Evolutionary conservation across 1,140 invertebrate species (phyloP).

Genomic region (Neodiprion fabricii): DNA sequence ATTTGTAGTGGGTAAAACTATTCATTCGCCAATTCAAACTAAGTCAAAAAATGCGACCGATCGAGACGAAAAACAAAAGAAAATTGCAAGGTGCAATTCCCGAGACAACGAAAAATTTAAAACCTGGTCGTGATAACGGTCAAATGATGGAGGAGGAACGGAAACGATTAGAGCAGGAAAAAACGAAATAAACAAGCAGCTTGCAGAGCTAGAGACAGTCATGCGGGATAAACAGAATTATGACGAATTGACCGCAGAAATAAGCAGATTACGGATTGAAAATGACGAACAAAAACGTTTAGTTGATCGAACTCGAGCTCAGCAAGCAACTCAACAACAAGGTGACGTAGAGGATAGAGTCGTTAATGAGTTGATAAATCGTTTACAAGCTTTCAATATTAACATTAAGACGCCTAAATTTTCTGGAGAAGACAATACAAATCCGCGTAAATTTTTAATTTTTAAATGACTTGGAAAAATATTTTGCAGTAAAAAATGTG

Average conservation of each 20-base stretch:
- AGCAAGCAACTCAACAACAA: background rate
- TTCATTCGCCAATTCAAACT: background rate
- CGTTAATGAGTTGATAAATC: background rate
- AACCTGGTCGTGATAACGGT: background rate
- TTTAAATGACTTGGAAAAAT: background rate
- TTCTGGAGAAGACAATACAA: conserved; percentile 1
- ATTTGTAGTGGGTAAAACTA: background rate
- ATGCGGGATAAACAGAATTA: background rate
- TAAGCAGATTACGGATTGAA: background rate
- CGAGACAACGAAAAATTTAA: background rate
- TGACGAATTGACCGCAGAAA: background rate
- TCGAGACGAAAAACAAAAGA: background rate
- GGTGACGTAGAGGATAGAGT: background rate
- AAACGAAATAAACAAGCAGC: background rate
- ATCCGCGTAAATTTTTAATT: background rate
- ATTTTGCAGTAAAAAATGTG: background rate
- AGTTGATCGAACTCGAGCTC: background rate
- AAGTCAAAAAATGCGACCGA: background rate
- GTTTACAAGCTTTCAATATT: conserved; percentile 5
- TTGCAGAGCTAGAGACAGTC: background rate
- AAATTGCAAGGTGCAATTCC: background rate
- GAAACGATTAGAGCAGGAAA: background rate
- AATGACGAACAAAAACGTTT: background rate
- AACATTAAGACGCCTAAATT: background rate
- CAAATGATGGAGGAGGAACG: background rate